Conservation (phyloP, 2,888 invertebrate genomes). For the Drosophila subsilvestris region DNA sequence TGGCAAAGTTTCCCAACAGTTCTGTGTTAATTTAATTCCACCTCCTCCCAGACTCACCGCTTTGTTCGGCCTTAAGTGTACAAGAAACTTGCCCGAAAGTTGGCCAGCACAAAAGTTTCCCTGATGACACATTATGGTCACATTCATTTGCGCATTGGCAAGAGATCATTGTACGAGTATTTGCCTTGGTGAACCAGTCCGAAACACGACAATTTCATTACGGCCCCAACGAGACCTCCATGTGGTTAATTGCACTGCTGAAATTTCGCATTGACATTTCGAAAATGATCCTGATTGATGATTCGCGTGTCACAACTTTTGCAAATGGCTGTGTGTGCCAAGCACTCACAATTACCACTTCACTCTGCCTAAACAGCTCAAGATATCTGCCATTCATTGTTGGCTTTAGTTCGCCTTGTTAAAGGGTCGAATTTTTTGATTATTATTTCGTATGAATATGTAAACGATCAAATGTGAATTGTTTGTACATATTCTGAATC, state of each 20-base stretch:
- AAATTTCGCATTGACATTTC: constrained; percentile 2
- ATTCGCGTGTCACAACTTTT: neutral
- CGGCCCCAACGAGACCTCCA: constrained; percentile 8
- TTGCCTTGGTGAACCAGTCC: constrained; percentile 11
- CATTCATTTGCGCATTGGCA: constrained; percentile 39
- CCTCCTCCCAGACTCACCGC: constrained; percentile 67
- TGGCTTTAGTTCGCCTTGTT: neutral
- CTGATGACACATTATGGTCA: constrained; percentile 60
- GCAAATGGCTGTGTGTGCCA: neutral
- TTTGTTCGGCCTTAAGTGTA: constrained; percentile 56
- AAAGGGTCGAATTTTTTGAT: neutral
- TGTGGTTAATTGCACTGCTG: constrained; percentile 6
- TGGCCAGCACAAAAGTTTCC: constrained; percentile 49
- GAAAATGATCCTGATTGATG: constrained; percentile 1
- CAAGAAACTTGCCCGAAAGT: constrained; percentile 54
- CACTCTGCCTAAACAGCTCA: neutral
- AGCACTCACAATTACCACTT: neutral
- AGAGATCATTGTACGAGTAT: neutral
- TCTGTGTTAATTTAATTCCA: constrained; percentile 72
- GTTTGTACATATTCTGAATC: constrained; percentile 13
- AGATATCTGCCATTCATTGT: neutral
- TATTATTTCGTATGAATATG: neutral
- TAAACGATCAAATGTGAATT: constrained; percentile 2
- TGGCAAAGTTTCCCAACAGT: constrained; percentile 58
- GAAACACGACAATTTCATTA: constrained; percentile 49